Evolutionary conservation across 2,888 invertebrate genomes (phyloP).

Genomic region (Meteorus colon): DNA sequence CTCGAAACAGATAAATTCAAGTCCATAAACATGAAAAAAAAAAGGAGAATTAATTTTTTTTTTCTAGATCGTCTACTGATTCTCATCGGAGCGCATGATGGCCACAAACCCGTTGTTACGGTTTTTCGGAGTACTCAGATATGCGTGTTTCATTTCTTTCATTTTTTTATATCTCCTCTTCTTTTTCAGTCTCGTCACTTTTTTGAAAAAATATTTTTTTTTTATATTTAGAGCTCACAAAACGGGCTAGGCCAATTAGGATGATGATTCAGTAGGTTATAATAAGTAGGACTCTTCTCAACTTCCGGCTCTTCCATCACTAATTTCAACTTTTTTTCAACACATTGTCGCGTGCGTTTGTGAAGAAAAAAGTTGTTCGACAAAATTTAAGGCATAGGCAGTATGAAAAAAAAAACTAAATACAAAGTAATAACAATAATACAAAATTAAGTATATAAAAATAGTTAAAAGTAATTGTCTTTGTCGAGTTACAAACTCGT

Average conservation of each 20-base stretch:
- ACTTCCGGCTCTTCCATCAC: conserved; percentile 26
- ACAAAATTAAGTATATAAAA: neutral
- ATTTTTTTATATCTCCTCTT: neutral
- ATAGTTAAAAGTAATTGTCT: neutral
- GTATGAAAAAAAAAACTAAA: neutral
- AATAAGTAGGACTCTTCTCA: neutral
- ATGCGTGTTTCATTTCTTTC: neutral
- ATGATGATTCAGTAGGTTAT: conserved; percentile 23
- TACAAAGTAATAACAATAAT: neutral
- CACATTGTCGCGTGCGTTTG: conserved; percentile 17
- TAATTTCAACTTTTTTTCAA: neutral
- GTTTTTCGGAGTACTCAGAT: conserved; percentile 11
- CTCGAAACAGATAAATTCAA: no score
- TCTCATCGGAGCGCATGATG: neutral
- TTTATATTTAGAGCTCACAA: neutral
- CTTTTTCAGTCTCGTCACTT: neutral
- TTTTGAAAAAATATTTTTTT: neutral
- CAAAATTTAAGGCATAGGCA: neutral
- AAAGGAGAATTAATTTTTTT: neutral
- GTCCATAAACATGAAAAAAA: no score
- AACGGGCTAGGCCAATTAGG: conserved; percentile 23
- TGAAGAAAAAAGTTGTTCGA: conserved; percentile 9
- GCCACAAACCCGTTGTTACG: conserved; percentile 34
- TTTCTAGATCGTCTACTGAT: conserved; percentile 17
- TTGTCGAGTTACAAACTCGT: neutral